phyloP scores from a whole-genome alignment of 2,113 vertebrate species.

The Dicaeum eximium region DNA sequence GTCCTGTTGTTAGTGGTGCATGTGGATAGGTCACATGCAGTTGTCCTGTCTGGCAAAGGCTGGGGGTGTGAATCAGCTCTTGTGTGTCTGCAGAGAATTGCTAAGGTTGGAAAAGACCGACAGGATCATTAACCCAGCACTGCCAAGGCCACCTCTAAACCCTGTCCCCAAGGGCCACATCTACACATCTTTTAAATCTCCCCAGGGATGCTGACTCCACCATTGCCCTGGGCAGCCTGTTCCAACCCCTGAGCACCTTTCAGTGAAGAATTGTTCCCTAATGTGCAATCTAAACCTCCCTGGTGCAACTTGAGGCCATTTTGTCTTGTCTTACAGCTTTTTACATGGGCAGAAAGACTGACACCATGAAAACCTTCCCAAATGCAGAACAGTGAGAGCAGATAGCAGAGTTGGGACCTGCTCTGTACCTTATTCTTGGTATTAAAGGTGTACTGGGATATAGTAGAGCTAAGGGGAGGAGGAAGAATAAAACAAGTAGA shows the following conservation, averaged over 20 bases:
- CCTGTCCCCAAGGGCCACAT: background rate
- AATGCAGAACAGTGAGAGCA: background rate
- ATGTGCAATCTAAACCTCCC: background rate
- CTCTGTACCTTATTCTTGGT: background rate
- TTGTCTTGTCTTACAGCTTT: background rate
- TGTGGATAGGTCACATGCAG: background rate
- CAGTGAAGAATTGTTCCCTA: background rate
- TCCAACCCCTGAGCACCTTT: background rate
- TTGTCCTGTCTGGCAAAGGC: background rate
- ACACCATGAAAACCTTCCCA: background rate
- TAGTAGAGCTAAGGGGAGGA: background rate
- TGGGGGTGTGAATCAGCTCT: background rate
- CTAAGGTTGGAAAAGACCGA: background rate
- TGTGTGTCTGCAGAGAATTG: background rate
- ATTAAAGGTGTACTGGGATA: background rate
- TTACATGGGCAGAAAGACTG: background rate
- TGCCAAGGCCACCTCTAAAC: background rate
- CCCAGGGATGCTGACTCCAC: background rate
- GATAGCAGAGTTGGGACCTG: background rate
- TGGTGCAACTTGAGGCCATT: background rate
- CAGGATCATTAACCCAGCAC: background rate
- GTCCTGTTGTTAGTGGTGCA: background rate
- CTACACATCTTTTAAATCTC: background rate
- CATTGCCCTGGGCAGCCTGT: background rate
- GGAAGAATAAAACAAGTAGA: background rate